phyloP scores from a whole-genome alignment of 2,113 vertebrate species.

The Chlorodrepanis virens region DNA sequence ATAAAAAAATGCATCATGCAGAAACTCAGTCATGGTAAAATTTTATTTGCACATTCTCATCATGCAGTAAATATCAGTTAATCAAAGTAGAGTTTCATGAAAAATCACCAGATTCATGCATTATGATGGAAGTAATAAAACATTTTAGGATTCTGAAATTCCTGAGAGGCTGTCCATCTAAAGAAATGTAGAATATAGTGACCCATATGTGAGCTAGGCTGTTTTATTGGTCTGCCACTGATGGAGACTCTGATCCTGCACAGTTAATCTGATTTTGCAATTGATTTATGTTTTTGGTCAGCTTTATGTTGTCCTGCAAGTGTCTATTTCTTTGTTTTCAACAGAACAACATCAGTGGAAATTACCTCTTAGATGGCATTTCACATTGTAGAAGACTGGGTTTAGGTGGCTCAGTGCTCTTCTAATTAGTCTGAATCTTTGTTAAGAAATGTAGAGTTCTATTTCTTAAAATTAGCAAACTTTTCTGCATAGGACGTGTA shows the following conservation, averaged over 20 bases:
- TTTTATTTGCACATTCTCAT: neutral
- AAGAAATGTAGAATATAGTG: neutral
- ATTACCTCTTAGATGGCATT: neutral
- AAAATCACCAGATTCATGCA: neutral
- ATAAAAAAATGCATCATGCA: neutral
- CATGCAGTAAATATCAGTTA: neutral
- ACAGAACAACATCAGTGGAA: neutral
- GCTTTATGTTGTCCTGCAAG: neutral
- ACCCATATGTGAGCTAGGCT: neutral
- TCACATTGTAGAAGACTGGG: neutral
- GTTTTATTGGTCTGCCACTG: neutral
- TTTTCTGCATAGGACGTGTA: neutral
- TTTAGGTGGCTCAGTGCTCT: neutral
- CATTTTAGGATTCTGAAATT: neutral
- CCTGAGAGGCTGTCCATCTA: neutral
- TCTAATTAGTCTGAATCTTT: neutral
- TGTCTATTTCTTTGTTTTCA: neutral
- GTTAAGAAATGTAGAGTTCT: neutral
- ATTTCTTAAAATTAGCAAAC: neutral
- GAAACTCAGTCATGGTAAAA: neutral
- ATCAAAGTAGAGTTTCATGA: neutral
- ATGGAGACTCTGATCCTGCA: neutral
- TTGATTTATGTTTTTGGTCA: neutral
- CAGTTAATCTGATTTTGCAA: neutral
- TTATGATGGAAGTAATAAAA: neutral